A percentile compares a stretch with the other conserved stretches of the same genome.
Evolutionary conservation across 2,113 vertebrate species (phyloP).

Genomic region (Sinosuthora webbiana): DNA sequence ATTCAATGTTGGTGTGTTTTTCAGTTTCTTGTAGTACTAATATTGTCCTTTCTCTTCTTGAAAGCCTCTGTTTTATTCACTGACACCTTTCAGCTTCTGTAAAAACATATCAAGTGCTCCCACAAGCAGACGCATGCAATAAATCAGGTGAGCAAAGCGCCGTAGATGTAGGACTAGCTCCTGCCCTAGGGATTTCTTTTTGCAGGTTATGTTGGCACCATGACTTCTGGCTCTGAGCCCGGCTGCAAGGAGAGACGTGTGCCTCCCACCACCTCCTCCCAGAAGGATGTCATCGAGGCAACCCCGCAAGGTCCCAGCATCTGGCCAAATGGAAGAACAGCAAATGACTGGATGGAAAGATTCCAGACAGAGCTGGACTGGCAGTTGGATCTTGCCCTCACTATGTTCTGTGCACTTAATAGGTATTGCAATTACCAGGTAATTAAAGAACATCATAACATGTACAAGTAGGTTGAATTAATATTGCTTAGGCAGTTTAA

Average conservation of each 20-base stretch:
- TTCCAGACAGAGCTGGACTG: neutral
- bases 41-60: neutral
- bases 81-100: conserved; percentile 30
- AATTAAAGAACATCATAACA: neutral
- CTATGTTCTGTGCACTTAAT: neutral
- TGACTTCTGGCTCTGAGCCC: neutral
- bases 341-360: neutral
- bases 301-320: neutral
- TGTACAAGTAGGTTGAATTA: neutral
- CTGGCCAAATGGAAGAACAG: neutral
- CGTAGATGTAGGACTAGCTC: neutral
- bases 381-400: neutral
- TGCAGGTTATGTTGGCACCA: neutral
- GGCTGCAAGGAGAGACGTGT: neutral
- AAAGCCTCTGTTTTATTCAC: conserved; percentile 27
- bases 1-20: neutral
- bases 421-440: neutral
- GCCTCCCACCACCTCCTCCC: neutral
- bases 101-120: neutral
- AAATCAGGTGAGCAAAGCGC: conserved; percentile 11
- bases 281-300: neutral
- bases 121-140: neutral
- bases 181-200: conserved; percentile 2
- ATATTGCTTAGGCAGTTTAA: neutral
- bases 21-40: neutral